Base-by-base conservation (phyloP, 2,888 invertebrate genomes). In the Meganola albula region DNA sequence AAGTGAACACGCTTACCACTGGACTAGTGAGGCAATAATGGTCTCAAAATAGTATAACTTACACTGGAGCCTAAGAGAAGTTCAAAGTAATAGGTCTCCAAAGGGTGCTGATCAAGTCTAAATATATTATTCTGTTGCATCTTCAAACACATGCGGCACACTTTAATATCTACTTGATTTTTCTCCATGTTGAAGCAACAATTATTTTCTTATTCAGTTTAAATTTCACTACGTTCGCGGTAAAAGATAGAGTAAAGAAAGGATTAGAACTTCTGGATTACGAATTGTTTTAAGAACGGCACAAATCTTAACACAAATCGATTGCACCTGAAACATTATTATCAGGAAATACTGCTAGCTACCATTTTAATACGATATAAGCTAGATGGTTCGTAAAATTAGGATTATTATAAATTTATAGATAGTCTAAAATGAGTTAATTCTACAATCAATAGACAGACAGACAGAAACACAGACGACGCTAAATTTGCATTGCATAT, bases 111-210 rank as follows among this genome's bases (percentile, higher is more conserved):
- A 12, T 58, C 56, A 14, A 83, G 40, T 43, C 75, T 53, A n/a
- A n/a, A 25, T 60, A 54, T 73, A 84, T 67, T 34, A n/a, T n/a
- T n/a, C n/a, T n/a, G 63, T 74, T 4, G 73, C 75, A 40, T 73
- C 64, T 41, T 47, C 3, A 85, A 65, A 42, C 84, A 85, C 40
- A 83, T 64, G 32, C 79, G 65, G 40, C 84, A 85, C n/a, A 74
- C 73, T 64, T 54, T 67, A 1, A 73, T 31, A 11, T 66, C 53
- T 31, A 59, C 74, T 83, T n/a, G n/a, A 20, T 20, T 3, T 3
- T 20, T 20, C 3, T 20, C 3, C n/a, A n/a, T n/a, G n/a, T n/a
- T n/a, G n/a, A n/a, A n/a, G n/a, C n/a, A n/a, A n/a, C n/a, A 37
- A 22, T 21, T 27, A 36, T 4, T 16, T 13, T 18, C 13, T 24